Base-by-base conservation (phyloP, 2,888 invertebrate genomes). In the Phyto melanocephala region DNA sequence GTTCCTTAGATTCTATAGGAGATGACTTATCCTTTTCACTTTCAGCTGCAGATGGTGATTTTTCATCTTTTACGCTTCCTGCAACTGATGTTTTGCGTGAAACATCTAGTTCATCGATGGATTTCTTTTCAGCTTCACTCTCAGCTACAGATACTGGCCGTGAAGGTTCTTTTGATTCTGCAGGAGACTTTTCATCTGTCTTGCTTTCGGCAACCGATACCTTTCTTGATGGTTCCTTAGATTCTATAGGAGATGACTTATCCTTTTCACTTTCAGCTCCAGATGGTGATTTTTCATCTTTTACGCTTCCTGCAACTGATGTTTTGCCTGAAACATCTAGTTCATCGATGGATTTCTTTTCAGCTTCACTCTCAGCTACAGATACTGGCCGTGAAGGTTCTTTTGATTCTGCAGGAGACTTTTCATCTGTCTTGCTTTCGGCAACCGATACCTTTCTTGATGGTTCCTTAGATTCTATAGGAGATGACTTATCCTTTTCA, bases 341-440 rank as follows among this genome's bases (percentile, higher is more conserved):
- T 13, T 45, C 45, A 8, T 13, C 35, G 8, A 62, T 52, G 0
- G 80, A 76, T 42, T 84, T 84, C 1, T 83, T 84, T 7, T 84
- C 85, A 11, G 77, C 78, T 6, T 74, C 35, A 7, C 83, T 85
- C 15, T 80, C 86, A 0, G 83, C 79, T 3, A 74, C 84, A 0
- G 90, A 87, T 2, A 79, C 77, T 0, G 88, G 89, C 15, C 90
- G 88, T 0, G 90, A 88, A 17, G 89, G 86, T 35, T 87, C 90
- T 15, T 85, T 77, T 6, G 79, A 82, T 22, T 78, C 40, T 15
- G 28, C 62, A 17, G 20, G 15, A 7, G 50, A 63, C 37, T 77
- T 60, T 60, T 74, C 82, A 17, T 35, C 33, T 42, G 42, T 45
- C 6, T 74, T 52, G 28, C 33, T 76, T 67, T 78, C 84, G 17